Percentiles rank a stretch among this genome's conserved stretches.
Evolutionary conservation across 2,888 invertebrate genomes (phyloP).

Genomic region (Cyclophora punctaria): DNA sequence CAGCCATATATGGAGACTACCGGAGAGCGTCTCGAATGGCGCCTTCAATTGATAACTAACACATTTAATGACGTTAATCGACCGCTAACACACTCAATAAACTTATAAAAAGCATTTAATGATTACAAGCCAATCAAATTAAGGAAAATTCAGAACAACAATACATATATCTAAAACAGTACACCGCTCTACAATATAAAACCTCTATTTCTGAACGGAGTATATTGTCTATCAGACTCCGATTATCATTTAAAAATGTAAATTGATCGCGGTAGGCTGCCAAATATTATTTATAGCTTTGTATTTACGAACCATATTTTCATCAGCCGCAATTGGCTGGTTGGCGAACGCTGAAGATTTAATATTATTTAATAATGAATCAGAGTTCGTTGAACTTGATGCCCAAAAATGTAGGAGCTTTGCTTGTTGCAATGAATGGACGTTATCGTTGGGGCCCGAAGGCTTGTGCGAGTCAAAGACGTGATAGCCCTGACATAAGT

Average conservation of each 20-base stretch:
- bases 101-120: no score
- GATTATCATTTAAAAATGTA: slow-evolving; percentile 4
- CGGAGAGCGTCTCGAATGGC: slow-evolving; percentile 32
- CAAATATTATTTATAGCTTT: slow-evolving; percentile 19
- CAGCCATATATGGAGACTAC: slow-evolving; percentile 33
- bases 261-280: slow-evolving; percentile 19
- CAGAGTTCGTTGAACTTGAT: slow-evolving; percentile 46
- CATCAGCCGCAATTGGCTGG: slow-evolving; percentile 26
- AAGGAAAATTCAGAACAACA: no score
- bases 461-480: slow-evolving; percentile 37
- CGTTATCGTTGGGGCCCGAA: slow-evolving; percentile 34
- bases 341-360: slow-evolving; percentile 30
- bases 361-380: slow-evolving; percentile 42
- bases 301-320: slow-evolving; percentile 11
- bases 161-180: no score
- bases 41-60: slow-evolving; percentile 44
- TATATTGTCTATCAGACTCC: no score
- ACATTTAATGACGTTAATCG: slow-evolving; percentile 30
- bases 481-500: slow-evolving; percentile 66
- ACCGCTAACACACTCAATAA: slow-evolving; percentile 12
- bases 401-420: slow-evolving; percentile 34
- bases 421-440: slow-evolving; percentile 39
- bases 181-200: no score
- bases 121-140: no score
- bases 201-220: no score